phyloP scores from a whole-genome alignment of 2,113 vertebrate species.

The Catharus fuscescens region DNA sequence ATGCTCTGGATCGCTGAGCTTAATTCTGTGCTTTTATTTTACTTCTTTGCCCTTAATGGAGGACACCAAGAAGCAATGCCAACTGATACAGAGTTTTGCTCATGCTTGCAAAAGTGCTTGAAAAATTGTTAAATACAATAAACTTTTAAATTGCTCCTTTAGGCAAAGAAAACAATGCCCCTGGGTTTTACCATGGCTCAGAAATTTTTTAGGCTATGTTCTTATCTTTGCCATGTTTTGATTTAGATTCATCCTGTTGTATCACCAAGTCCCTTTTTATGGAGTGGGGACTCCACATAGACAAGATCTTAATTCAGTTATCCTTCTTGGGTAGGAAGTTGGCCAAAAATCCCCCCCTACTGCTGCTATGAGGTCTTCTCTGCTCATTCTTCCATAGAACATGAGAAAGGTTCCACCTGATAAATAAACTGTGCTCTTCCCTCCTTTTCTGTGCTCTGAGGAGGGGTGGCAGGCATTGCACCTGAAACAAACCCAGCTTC shows the following conservation, averaged over 20 bases:
- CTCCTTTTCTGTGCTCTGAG: not conserved
- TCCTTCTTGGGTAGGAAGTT: not conserved
- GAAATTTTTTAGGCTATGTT: not conserved
- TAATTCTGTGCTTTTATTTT: not conserved
- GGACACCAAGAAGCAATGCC: not conserved
- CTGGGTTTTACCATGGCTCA: not conserved
- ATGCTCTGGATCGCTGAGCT: not conserved
- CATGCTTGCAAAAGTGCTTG: not conserved
- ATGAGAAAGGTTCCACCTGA: not conserved
- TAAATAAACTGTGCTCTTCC: fast-evolving
- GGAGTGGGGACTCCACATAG: not conserved
- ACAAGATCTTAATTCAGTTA: not conserved
- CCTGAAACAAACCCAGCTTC: not conserved
- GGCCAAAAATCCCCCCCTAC: not conserved
- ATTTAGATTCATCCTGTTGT: not conserved
- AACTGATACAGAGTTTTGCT: not conserved
- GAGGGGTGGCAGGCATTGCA: not conserved
- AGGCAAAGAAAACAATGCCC: not conserved
- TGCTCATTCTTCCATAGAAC: not conserved
- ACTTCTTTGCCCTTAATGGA: not conserved
- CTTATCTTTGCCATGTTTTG: not conserved
- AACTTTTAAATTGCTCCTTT: not conserved
- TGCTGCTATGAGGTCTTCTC: not conserved
- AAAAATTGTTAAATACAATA: not conserved
- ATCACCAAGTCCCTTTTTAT: not conserved